Conservation (phyloP, 2,113 vertebrate genomes). For the Chionodraco myersi region DNA sequence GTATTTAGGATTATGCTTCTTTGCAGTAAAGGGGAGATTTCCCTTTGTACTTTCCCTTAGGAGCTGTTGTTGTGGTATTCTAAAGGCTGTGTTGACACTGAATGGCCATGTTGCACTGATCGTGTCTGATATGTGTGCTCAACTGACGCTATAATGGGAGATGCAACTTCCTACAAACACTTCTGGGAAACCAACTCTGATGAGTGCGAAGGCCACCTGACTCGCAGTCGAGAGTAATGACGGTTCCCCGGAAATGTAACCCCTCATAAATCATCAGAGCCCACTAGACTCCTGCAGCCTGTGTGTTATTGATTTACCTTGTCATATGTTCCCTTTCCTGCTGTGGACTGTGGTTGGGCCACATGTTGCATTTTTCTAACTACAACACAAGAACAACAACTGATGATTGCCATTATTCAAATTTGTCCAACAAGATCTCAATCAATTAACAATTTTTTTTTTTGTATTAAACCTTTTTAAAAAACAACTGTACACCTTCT, state of each 20-base stretch:
- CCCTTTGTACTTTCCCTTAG: background rate
- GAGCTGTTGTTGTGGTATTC: background rate
- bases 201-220: slow-evolving; percentile 15
- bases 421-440: no score
- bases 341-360: background rate
- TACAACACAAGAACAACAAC: no score
- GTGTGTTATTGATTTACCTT: slow-evolving; percentile 29
- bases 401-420: no score
- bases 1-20: background rate
- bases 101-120: background rate
- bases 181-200: background rate
- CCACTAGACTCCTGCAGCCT: slow-evolving; percentile 2
- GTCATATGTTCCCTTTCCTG: background rate
- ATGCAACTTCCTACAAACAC: slow-evolving; percentile 5
- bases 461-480: no score
- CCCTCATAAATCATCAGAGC: slow-evolving; percentile 47
- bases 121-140: background rate
- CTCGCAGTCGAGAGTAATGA: slow-evolving; percentile 29
- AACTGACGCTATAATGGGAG: background rate
- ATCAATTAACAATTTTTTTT: no score
- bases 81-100: background rate
- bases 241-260: slow-evolving; percentile 21
- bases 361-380: no score
- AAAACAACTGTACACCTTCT: no score
- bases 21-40: background rate